Evolutionary conservation across 2,888 invertebrate genomes (phyloP).

Genomic region (Allolobophora icterica): DNA sequence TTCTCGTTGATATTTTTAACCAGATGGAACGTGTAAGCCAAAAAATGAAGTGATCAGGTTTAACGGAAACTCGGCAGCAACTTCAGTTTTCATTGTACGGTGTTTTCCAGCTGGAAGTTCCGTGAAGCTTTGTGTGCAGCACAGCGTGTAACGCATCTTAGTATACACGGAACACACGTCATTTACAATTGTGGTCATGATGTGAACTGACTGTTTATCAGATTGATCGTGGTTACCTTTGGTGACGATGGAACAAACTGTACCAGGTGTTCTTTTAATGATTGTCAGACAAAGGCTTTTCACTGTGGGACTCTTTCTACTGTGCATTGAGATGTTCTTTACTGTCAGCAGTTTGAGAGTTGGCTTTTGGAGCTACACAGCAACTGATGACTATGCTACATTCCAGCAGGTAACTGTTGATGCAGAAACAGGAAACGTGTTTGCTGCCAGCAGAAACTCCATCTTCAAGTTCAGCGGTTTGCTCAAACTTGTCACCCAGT

Average conservation of each 20-base stretch:
- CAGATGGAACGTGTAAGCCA: neutral
- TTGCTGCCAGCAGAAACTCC: neutral
- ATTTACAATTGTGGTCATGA: constrained; percentile 17
- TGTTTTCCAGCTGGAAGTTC: neutral
- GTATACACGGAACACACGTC: too few relatives aligned
- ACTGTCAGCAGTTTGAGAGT: neutral
- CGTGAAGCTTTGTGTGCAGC: neutral
- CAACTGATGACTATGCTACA: neutral
- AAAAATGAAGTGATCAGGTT: neutral
- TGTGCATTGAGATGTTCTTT: neutral
- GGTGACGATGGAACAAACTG: constrained; percentile 19
- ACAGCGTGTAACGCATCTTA: neutral
- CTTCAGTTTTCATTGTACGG: neutral
- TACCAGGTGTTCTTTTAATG: neutral
- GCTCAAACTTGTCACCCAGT: neutral
- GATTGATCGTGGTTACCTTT: neutral
- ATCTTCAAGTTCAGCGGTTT: neutral
- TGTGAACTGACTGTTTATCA: constrained; percentile 17
- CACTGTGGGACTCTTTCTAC: neutral
- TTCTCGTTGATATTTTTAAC: neutral
- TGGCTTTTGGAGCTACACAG: neutral
- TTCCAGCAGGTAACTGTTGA: constrained; percentile 12
- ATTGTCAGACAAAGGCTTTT: constrained; percentile 21
- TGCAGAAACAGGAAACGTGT: neutral
- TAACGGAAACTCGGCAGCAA: neutral